Evolutionary conservation across 2,797 vertebrate species (phyloP).

Genomic region (Peromyscus aztecus): DNA sequence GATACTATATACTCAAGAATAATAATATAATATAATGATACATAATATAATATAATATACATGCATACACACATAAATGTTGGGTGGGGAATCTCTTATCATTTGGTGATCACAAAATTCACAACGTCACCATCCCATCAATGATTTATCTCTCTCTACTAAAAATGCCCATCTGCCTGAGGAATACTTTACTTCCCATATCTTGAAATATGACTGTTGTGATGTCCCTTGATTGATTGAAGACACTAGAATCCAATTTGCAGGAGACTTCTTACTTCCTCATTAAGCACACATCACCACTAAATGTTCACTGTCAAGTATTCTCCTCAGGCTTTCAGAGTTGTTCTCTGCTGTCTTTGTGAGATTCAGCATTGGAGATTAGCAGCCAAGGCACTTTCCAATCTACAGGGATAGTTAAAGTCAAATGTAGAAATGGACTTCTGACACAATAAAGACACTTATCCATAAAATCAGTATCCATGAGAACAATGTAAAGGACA

Average conservation of each 20-base stretch:
- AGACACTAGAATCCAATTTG: constrained; percentile 65
- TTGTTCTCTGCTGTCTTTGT: not conserved
- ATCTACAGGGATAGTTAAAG: not conserved
- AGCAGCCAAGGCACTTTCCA: not conserved
- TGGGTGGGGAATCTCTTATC: not conserved
- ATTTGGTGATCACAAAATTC: not conserved
- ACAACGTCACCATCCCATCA: not conserved
- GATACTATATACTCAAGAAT: not conserved
- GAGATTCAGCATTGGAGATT: not conserved
- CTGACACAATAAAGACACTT: constrained; percentile 56
- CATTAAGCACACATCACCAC: constrained; percentile 51
- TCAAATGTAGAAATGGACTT: constrained; percentile 35
- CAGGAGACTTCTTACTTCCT: constrained; percentile 51
- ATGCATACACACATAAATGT: not conserved
- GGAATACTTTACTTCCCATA: not conserved
- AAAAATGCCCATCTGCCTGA: not conserved
- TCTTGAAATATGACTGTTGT: not conserved
- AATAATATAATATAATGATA: not conserved
- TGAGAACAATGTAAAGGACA: constrained; percentile 1
- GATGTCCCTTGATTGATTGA: constrained; percentile 41
- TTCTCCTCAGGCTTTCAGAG: constrained; percentile 50
- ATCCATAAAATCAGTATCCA: constrained; percentile 14
- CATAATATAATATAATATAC: too few species aligned
- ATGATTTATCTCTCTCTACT: not conserved
- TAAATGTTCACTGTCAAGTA: constrained; percentile 63